Percentiles rank a stretch among this genome's conserved stretches.
Evolutionary conservation across 2,113 vertebrate species (phyloP).

Genomic region (Cyanistes caeruleus): DNA sequence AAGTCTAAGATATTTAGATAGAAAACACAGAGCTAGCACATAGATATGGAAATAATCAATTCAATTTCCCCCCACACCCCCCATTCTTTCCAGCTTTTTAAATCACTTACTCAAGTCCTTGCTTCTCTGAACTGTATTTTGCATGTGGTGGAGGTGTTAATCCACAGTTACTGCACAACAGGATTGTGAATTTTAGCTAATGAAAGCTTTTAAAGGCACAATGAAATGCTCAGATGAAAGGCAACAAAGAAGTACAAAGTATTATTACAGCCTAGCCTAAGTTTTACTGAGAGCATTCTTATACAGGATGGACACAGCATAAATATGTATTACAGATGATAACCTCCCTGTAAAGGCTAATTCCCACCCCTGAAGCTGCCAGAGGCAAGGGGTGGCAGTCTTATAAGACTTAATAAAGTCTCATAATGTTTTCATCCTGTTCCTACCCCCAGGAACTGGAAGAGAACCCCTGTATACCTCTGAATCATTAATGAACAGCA

Average conservation of each 20-base stretch:
- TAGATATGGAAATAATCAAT: neutral
- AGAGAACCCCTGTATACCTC: neutral
- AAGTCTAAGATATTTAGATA: neutral
- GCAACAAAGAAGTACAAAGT: conserved; percentile 46
- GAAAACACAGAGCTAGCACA: neutral
- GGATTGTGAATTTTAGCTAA: conserved; percentile 64
- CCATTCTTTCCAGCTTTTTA: conserved; percentile 36
- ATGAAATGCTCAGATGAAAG: conserved; percentile 40
- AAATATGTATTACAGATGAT: conserved; percentile 27
- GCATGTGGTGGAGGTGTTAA: conserved; percentile 52
- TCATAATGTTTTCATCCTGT: conserved; percentile 9
- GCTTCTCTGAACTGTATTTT: conserved; percentile 38
- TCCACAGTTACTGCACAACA: conserved; percentile 29
- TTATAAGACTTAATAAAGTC: conserved; percentile 27
- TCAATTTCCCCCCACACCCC: neutral
- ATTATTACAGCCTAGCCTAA: conserved; percentile 44
- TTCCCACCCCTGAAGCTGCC: conserved; percentile 24
- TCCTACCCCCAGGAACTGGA: conserved; percentile 3
- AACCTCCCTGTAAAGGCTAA: conserved; percentile 17
- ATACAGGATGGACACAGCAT: conserved; percentile 17
- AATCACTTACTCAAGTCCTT: conserved; percentile 26
- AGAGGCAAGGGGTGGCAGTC: conserved; percentile 3
- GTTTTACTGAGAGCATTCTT: conserved; percentile 50
- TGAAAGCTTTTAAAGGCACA: conserved; percentile 63
- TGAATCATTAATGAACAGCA: conserved; percentile 11